Evolutionary conservation across 2,797 vertebrate species (phyloP), one percentile per base, ranked within the genome.

Genomic region (Paramormyrops hopkinsi): DNA sequence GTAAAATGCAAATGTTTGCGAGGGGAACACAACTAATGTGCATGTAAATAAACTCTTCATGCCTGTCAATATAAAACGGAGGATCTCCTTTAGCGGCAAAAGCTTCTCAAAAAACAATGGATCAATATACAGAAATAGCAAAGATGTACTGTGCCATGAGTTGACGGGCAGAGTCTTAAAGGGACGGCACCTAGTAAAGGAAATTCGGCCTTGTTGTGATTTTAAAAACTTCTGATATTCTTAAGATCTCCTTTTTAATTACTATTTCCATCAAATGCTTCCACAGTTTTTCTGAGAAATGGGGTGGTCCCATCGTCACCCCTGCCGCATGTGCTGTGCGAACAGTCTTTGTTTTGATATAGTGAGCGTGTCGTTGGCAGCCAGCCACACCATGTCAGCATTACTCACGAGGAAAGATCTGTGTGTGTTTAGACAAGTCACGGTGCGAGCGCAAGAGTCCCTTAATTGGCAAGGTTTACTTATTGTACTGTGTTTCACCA

Each of bases 311-410:
- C 62, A 5, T 17, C 29, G 11, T 33, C 69, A 73, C 65, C 29
- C 25, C 14, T 17, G 29, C 53, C 90, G 56, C 91, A 90, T 89
- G 92, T 90, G 92, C 53, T 91, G 92, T 93, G 91, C 85, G 90
- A 89, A 91, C 69, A 89, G 91, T 89, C 91, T 90, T 73, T 95
- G 94, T 96, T 96, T 94, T 95, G 93, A 95, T 94, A 91, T 0
- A 88, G 90, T 83, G 89, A 29, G 89, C 92, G 88, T 90, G 69
- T 41, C 2, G 1, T 12, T 19, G 94, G 93, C 90, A 92, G 90
- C 88, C 93, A 93, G 91, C 92, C 93, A 91, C 87, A 88, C 65
- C 90, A 90, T 91, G 92, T 94, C 95, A 95, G 89, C 93, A 92
- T 56, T 59, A 90, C 91, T 91, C 93, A 90, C 93, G 91, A 92